Base-by-base conservation (phyloP, 1,140 invertebrate species). In the Nomia melanderi region DNA sequence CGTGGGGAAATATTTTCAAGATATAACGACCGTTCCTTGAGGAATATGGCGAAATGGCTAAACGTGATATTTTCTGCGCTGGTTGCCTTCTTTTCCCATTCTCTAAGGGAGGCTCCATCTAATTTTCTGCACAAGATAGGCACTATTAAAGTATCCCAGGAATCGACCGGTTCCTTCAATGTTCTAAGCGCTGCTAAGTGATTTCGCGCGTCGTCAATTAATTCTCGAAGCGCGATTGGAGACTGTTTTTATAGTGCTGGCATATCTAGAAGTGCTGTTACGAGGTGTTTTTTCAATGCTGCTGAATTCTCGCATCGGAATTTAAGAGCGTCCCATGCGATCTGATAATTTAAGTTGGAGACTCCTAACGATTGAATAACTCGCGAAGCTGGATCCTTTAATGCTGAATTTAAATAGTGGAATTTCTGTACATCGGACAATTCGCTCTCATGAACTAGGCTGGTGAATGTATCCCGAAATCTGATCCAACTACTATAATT, bases 401-500 rank as follows among this genome's bases (percentile, higher is more conserved):
- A 23, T 2, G 39, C 23, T 0, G 69, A 72, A 23, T 29, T 3
- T 5, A 72, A 23, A n/a, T 53, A 72, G 2, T 66, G 6, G n/a
- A n/a, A n/a, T n/a, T n/a, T n/a, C n/a, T n/a, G n/a, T n/a, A n/a
- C n/a, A n/a, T n/a, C n/a, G n/a, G 39, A 60, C 50, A 7, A 53
- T 76, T 50, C 53, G 31, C 17, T 53, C 6, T 47, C 7, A 12
- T 76, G 50, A 11, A 76, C 50, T n/a, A 67, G 1, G 0, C 29
- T n/a, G 0, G 23, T 9, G 27, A 76, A 76, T 1, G 63, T 67
- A 36, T 76, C 36, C 0, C 66, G 3, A 20, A 76, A 76, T n/a
- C 11, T 47, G 9, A 50, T 23, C 64, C 73, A 76, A 8, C 56
- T 41, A 31, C 62, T 31, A 12, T 60, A 76, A 17, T 36, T 50